A percentile compares a stretch with the other conserved stretches of the same genome.
Evolutionary conservation across 2,888 invertebrate species (phyloP).

Genomic region (Quadroppia sp.): DNA sequence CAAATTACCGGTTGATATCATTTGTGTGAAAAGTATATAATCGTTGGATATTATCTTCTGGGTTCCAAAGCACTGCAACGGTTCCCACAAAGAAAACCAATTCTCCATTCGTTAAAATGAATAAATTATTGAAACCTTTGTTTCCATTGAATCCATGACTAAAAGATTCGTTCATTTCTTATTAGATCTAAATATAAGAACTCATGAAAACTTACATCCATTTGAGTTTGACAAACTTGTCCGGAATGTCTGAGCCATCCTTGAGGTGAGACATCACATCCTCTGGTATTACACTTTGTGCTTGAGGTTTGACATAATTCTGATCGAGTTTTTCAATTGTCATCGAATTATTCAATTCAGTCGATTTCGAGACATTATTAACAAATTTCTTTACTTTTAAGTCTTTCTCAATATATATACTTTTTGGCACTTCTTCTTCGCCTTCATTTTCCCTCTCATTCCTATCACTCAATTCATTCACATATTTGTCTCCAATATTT

Average conservation of each 20-base stretch:
- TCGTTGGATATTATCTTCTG: constrained; percentile 78
- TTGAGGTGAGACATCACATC: constrained; percentile 2
- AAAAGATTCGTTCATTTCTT: no score
- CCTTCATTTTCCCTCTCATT: no score
- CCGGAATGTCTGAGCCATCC: constrained; percentile 35
- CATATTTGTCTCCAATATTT: no score
- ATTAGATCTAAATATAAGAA: neutral
- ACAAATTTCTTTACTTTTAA: no score
- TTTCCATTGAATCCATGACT: constrained; percentile 90
- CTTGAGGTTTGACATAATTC: neutral
- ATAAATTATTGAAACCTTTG: constrained; percentile 80
- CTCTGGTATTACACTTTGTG: neutral
- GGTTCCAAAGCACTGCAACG: constrained; percentile 79
- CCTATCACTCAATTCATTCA: no score
- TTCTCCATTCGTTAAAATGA: constrained; percentile 90
- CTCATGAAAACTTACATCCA: constrained; percentile 30
- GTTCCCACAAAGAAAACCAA: constrained; percentile 87
- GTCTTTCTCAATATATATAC: no score
- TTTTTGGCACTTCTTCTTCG: no score
- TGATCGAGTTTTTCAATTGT: no score
- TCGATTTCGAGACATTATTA: no score
- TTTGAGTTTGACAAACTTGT: constrained; percentile 28
- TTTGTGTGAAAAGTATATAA: constrained; percentile 89
- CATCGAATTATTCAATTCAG: no score
- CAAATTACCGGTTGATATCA: constrained; percentile 92